Evolutionary conservation across 2,113 vertebrate species (phyloP), one percentile per base, ranked within the genome.

Genomic region (Dipodomys ordii): DNA sequence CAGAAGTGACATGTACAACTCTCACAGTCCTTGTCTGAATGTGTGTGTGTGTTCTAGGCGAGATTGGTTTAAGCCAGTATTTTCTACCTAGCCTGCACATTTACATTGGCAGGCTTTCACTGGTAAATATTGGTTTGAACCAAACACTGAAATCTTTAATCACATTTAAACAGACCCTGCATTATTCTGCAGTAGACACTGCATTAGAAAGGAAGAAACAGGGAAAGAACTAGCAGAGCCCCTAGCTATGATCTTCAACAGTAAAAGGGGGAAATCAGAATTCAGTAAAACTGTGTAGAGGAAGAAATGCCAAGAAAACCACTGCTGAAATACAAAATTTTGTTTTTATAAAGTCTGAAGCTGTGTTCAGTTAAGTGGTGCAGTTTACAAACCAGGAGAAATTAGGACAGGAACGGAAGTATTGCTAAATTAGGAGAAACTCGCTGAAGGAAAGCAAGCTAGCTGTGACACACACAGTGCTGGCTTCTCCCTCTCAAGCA

Each of bases 111-210:
- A 28, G 85, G 49, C 78, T 95, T 96, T 95, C 91, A 78, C 92
- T 84, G 67, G 96, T 95, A 97, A 97, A 97, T 96, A 97, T 96
- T 97, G 93, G 94, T 94, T 96, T 97, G 91, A 96, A 95, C 74
- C 83, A 97, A 96, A 97, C 94, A 97, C 90, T 95, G 94, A 93
- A 90, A 97, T 97, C 94, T 93, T 97, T 93, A 97, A 96, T 97
- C 96, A 85, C 90, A 30, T 95, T 95, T 91, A 83, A 96, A 97
- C 96, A 97, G 95, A 92, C 90, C 39, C 76, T 60, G 32, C 94
- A 81, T 95, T 97, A 90, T 97, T 79, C 92, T 82, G 44, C 4
- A 4, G 68, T 39, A 79, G 74, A 88, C 86, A 49, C 74, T 65
- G 18, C 15, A 20, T 49, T 39, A 72, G 78, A 69, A 86, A 81